A percentile compares a stretch with the other conserved stretches of the same genome.
These are phyloP conservation scores for Palythoa grandiflora DNA, from an alignment of 92 coral and sea anemone genomes.

Conservation along the genomic window DNA sequence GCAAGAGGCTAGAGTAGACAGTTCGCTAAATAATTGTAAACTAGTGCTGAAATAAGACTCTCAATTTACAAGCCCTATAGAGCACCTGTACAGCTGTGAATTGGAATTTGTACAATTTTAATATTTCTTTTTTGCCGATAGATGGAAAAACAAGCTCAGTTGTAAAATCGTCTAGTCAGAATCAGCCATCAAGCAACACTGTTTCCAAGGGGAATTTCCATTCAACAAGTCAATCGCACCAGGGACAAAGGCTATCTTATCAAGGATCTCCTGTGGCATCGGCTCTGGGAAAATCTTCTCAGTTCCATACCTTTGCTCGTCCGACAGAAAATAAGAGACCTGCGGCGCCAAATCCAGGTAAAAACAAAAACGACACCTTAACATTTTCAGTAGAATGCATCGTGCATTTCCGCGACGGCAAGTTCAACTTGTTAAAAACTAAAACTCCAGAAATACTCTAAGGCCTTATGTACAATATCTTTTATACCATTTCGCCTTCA, in stretches of 20 bases:
- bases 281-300: constrained; percentile 1
- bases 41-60: no score
- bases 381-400: no score
- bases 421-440: no score
- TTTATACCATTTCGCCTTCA: no score
- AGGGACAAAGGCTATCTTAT: neutral
- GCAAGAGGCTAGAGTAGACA: no score
- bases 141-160: constrained; percentile 13
- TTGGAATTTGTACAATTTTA: neutral
- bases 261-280: neutral
- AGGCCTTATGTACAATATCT: no score
- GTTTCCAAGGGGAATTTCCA: neutral
- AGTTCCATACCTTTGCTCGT: constrained; percentile 15
- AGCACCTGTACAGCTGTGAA: no score
- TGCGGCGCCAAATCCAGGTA: constrained; percentile 10
- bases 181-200: constrained; percentile 4
- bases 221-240: neutral
- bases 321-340: constrained; percentile 21
- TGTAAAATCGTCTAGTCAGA: neutral
- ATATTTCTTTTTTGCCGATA: neutral
- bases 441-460: no score
- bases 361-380: neutral
- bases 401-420: no score
- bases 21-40: no score
- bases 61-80: no score